Conservation (phyloP, 2,797 vertebrate species). For the Adrianichthys oophorus region DNA sequence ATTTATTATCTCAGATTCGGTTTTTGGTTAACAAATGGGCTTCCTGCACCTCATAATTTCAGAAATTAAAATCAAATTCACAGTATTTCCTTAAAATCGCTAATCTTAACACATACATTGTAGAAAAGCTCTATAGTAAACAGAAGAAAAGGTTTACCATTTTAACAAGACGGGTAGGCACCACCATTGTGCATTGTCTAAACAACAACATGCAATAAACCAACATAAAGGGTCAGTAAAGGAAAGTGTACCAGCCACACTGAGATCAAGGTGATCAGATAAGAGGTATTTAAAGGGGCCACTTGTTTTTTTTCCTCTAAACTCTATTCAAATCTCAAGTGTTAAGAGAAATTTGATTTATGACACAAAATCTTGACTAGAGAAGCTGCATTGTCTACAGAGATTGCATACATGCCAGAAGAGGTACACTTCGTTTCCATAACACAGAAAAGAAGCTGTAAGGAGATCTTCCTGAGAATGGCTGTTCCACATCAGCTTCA, state of each 20-base stretch:
- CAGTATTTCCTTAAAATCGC: constrained; percentile 43
- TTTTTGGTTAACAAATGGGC: constrained; percentile 19
- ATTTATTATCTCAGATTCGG: constrained; percentile 13
- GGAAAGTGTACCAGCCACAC: constrained; percentile 41
- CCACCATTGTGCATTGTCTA: constrained; percentile 17
- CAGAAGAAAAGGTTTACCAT: constrained; percentile 7
- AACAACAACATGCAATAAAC: constrained; percentile 36
- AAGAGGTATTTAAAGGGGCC: constrained; percentile 25
- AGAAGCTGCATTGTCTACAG: constrained; percentile 34
- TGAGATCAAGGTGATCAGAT: constrained; percentile 26
- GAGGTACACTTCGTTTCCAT: constrained; percentile 83
- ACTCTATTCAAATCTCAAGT: constrained; percentile 24
- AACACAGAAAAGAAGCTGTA: constrained; percentile 69
- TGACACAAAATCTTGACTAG: constrained; percentile 23
- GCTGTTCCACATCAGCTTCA: constrained; percentile 64
- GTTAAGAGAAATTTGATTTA: constrained; percentile 26
- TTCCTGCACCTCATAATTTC: constrained; percentile 41
- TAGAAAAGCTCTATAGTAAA: constrained; percentile 15
- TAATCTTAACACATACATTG: constrained; percentile 20
- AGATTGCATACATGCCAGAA: constrained; percentile 47
- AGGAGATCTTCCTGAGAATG: constrained; percentile 92
- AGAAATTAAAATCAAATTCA: constrained; percentile 51
- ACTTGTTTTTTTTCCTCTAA: constrained; percentile 20
- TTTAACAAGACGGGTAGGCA: constrained; percentile 10
- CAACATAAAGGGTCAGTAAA: constrained; percentile 55